Conservation (phyloP, 2,113 vertebrate species). For the Mionectes macconnelli region DNA sequence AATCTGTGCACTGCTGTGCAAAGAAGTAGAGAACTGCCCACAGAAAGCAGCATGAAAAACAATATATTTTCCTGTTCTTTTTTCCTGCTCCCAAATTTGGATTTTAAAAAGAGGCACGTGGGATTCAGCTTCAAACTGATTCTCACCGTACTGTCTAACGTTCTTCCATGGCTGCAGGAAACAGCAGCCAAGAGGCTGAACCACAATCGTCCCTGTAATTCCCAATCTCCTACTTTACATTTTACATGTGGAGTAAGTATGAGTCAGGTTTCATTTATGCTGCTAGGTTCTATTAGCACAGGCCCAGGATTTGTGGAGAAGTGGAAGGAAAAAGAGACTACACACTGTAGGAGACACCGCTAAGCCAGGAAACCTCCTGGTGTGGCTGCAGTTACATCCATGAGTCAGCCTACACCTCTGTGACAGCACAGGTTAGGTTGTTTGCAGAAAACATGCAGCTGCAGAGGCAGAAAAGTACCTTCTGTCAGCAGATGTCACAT, state of each 20-base stretch:
- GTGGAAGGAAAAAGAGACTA: not conserved
- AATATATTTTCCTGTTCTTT: not conserved
- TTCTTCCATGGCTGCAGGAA: not conserved
- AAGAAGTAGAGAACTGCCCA: slow-evolving; percentile 5
- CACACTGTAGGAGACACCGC: not conserved
- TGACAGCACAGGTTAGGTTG: not conserved
- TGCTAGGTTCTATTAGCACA: not conserved
- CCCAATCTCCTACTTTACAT: slow-evolving; percentile 6
- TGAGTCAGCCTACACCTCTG: not conserved
- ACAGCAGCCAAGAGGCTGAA: slow-evolving; percentile 5
- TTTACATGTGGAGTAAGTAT: not conserved
- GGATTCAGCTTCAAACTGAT: not conserved
- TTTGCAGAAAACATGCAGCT: not conserved
- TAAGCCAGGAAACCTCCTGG: not conserved
- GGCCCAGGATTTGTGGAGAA: not conserved
- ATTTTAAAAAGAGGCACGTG: slow-evolving; percentile 4
- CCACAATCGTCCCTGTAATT: not conserved
- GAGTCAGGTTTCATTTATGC: slow-evolving; percentile 3
- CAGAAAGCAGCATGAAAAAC: slow-evolving; percentile 13
- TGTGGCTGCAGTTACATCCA: not conserved
- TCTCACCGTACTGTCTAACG: not conserved
- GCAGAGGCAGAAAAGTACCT: not conserved
- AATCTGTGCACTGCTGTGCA: not conserved
- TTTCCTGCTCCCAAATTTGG: not conserved
- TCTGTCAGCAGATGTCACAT: not conserved